Evolutionary conservation across 2,797 vertebrate species (phyloP), one percentile per base, ranked within the genome.

Genomic region (Typhlichthys subterraneus): DNA sequence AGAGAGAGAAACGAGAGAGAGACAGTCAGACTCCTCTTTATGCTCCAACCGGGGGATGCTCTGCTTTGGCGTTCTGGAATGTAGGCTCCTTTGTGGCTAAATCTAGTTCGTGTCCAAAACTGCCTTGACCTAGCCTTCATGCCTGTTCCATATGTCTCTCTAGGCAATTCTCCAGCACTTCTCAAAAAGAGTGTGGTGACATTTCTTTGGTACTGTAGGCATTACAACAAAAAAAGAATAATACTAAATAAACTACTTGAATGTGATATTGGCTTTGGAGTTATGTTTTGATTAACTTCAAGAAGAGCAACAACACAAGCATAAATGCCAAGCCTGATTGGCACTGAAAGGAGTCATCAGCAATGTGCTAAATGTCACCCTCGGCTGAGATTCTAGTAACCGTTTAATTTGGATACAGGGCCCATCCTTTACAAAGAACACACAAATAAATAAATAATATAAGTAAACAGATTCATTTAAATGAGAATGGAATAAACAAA

Each of bases 281-380:
- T 70, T 14, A 6, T 31, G 57, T 65, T 2, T 75, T 72, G 73
- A 82, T 82, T 85, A 80, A 74, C 67, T 80, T 70, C 1, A 56
- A 61, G 69, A 72, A 77, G 77, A 64, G 45, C 0, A 10, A 67
- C 59, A 76, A 68, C 81, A 68, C 81, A 73, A 2, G 56, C 67
- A 70, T 72, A 76, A 85, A 87, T 80, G 72, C 58, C 75, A 82
- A 51, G 12, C 80, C 63, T 85, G 78, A 82, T 85, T 81, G 76
- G 69, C 70, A 74, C 81, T 85, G 77, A 84, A 70, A 83, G 58
- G 61, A 81, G 62, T 73, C 70, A 60, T 72, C 60, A 0, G 45
- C 71, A 17, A 55, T 3, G 1, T 63, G 61, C 45, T 62, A 83
- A 89, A 85, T 87, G 83, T 82, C 83, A 82, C 71, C 61, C 33